Base-by-base conservation (phyloP, 1,140 invertebrate species). In the Homalodisca vitripennis region DNA sequence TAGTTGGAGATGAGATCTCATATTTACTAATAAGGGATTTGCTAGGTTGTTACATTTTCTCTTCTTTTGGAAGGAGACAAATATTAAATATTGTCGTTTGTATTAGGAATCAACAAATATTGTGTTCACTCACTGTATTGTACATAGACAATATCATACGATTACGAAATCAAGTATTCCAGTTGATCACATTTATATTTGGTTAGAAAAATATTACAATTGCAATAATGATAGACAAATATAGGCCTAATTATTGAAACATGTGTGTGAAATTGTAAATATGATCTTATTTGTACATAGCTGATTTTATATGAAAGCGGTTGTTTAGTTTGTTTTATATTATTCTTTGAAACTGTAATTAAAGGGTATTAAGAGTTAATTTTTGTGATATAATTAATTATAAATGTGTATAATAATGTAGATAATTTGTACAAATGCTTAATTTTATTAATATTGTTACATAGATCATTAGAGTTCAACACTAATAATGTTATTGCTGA, bases 241-340 rank as follows among this genome's bases (percentile, higher is more conserved):
- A 67, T 67, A 67, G 66, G 66, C 66, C 66, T 67, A 67, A 67
- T 55, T 13, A 47, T 31, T 26, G 1, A 66, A 30, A 51, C n/a
- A 3, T 51, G 30, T 63, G 30, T 32, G 31, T 63, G 17, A 47
- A 66, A 24, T 20, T 46, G 63, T 27, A 46, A 32, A 46, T 60
- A 46, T 24, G 46, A 27, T 66, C 24, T 46, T 12, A 66, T 66
- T n/a, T 66, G 63, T 66, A 66, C 10, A 66, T 46, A 66, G 34
- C 12, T 27, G 6, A 22, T 66, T 66, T 66, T 66, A 3, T 26
- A 66, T 66, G 14, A 24, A 66, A 29, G 17, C n/a, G 13, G 27
- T 22, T 46, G 13, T 46, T 12, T 64, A 34, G n/a, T 17, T 32
- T 27, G 6, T 64, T 24, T 30, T 64, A 2, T 20, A 64, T 17